phyloP scores from a whole-genome alignment of 2,797 vertebrate species.

The Syngnathus acus region DNA sequence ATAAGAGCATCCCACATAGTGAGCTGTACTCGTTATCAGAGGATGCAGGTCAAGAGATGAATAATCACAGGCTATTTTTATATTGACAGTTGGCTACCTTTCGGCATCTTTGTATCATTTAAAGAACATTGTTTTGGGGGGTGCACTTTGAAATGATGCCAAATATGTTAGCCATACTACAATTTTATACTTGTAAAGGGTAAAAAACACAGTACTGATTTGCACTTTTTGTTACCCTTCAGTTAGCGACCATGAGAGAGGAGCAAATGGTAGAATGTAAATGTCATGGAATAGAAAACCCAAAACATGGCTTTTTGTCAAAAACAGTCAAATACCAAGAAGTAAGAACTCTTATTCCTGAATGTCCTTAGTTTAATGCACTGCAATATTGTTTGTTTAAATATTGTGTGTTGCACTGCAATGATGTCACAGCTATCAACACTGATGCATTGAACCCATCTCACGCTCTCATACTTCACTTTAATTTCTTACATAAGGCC shows the following conservation, averaged over 20 bases:
- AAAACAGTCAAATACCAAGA: neutral
- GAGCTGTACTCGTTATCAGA: neutral
- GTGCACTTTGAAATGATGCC: neutral
- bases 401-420: neutral
- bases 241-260: neutral
- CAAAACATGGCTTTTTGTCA: neutral
- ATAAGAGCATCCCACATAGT: neutral
- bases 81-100: neutral
- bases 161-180: neutral
- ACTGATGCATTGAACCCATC: no score
- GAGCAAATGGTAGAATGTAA: neutral
- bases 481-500: no score
- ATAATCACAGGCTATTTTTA: conserved; percentile 3
- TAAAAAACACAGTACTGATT: neutral
- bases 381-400: neutral
- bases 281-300: neutral
- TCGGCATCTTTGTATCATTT: neutral
- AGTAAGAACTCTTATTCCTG: neutral
- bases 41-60: neutral
- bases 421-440: neutral
- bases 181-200: neutral
- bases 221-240: neutral
- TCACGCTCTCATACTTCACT: no score
- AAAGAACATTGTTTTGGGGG: neutral
- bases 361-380: neutral